Evolutionary conservation across 2,888 invertebrate species (phyloP), one percentile per base, ranked within the genome.

Genomic region (Hirtodrosophila confusa): DNA sequence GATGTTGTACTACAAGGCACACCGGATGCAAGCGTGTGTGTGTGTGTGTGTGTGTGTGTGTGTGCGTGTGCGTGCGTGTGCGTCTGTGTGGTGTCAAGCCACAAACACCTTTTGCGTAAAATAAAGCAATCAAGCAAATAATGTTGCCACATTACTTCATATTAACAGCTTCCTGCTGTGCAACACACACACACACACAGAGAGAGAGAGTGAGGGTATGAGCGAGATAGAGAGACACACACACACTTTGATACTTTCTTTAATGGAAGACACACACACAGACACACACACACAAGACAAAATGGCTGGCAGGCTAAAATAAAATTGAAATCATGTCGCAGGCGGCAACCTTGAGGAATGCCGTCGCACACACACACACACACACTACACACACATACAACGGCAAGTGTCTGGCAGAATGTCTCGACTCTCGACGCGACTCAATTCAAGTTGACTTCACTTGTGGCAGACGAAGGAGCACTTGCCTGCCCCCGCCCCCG

Each of bases 271-370:
- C 43, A 57, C 56, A 41, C 57, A 78, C 43, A 56, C 36, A 63
- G 40, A 58, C 44, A 44, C 23, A 48, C 48, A 45, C 36, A 49
- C 61, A 64, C 68, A 55, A 55, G 54, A 54, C 58, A 67, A 78
- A 70, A 74, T 76, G 77, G 69, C 61, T 78, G 66, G 66, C 68
- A 69, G 68, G 74, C 76, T 80, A 68, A 80, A 84, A 78, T 86
- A 78, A 87, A 85, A 86, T 80, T 77, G 83, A 86, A 83, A 86
- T 79, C 78, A 75, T 80, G 80, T 75, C 78, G 79, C 83, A 71
- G 68, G 74, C 76, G 73, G 71, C 78, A 90, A 90, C 90, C 90
- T 90, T 90, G 90, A 90, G 90, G 90, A 90, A 90, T 88, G 83
- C 89, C 90, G 54, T 53, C 60, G 35, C 61, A 68, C 55, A 65